Evolutionary conservation across 2,113 vertebrate species (phyloP).

Genomic region (Kryptolebias marmoratus): DNA sequence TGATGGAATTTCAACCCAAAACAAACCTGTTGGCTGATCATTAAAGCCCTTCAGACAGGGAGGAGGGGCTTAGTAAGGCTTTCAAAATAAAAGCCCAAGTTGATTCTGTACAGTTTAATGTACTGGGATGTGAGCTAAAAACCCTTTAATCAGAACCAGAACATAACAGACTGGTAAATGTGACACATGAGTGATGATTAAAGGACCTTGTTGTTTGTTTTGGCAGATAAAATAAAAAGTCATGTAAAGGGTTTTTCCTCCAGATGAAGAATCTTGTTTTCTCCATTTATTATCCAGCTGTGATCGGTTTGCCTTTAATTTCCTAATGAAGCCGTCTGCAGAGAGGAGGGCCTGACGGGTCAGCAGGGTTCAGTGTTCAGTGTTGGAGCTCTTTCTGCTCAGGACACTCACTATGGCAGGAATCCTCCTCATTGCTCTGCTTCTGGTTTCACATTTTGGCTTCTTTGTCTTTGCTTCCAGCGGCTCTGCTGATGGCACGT

Average conservation of each 20-base stretch:
- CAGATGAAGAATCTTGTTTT: too few relatives aligned
- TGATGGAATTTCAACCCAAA: constrained; percentile 13
- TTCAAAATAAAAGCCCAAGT: constrained; percentile 52
- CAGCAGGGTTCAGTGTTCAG: constrained; percentile 46
- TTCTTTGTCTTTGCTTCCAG: neutral
- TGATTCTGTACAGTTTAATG: too few relatives aligned
- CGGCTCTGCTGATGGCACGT: neutral
- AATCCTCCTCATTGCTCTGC: constrained; percentile 22
- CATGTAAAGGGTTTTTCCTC: too few relatives aligned
- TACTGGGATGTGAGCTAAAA: neutral
- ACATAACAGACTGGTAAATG: too few relatives aligned
- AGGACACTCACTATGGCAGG: constrained; percentile 42
- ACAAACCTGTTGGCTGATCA: neutral
- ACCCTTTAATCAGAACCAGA: too few relatives aligned
- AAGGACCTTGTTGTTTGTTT: too few relatives aligned
- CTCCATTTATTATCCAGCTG: too few relatives aligned
- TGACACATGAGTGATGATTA: too few relatives aligned
- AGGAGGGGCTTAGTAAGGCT: accelerated
- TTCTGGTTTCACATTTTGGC: constrained; percentile 24
- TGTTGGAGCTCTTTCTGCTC: constrained; percentile 16
- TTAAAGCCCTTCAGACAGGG: constrained; percentile 14
- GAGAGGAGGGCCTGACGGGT: constrained; percentile 12
- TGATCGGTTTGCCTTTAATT: constrained; percentile 16
- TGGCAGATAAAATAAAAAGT: too few relatives aligned
- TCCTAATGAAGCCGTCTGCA: neutral